phyloP scores from a whole-genome alignment of 2,113 vertebrate genomes.

The Sinocyclocheilus maitianheensis region DNA sequence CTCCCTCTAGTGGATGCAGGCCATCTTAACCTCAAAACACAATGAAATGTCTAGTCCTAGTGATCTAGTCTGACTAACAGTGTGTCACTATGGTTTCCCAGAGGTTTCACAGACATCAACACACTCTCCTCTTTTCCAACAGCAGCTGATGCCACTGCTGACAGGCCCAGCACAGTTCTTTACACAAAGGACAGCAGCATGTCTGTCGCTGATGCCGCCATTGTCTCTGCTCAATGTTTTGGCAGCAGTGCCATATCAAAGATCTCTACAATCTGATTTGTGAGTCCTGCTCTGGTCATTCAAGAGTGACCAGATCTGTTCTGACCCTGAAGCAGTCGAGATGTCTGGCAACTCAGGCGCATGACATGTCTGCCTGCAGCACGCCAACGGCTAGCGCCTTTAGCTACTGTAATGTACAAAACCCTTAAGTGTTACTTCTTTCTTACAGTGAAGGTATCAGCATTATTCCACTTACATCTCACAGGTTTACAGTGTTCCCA shows the following conservation, averaged over 20 bases:
- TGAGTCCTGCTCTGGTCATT: neutral
- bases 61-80: neutral
- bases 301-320: neutral
- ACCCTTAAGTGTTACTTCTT: neutral
- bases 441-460: neutral
- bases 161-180: neutral
- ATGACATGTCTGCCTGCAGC: neutral
- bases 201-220: neutral
- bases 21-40: neutral
- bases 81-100: neutral
- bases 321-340: neutral
- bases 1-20: slow-evolving; percentile 31
- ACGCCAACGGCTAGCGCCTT: neutral
- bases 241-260: neutral
- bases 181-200: neutral
- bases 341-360: neutral
- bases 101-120: neutral
- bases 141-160: neutral
- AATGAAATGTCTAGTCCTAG: neutral
- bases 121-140: too few species aligned
- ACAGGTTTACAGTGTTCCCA: neutral
- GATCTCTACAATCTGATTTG: neutral
- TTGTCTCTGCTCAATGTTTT: too few species aligned
- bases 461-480: neutral
- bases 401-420: neutral